Base-by-base conservation (phyloP, 1,140 invertebrate species). In the Cardiocondyla obscurior region DNA sequence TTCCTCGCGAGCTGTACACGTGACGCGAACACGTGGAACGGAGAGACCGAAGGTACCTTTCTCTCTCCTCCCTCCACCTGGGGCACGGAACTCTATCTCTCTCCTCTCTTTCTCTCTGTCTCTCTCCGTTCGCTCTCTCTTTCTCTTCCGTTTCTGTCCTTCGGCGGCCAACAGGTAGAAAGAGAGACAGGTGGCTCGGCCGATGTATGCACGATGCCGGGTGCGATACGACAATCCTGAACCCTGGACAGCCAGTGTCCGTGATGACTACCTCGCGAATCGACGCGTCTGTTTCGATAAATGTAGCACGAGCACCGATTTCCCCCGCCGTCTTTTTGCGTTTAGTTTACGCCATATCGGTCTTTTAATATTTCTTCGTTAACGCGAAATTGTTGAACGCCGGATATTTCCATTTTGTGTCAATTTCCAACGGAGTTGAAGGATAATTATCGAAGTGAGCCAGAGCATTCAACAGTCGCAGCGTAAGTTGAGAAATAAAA, bases 171-270 rank as follows among this genome's bases (percentile, higher is more conserved):
- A 92, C 90, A 91, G 90, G 91, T 90, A 92, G 88, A 89, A 76
- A 88, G 90, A 91, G 84, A 88, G 90, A 92, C 90, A 92, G 92
- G 90, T 90, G 88, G 91, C 81, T 84, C 70, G 77, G 77, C 88
- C 88, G 88, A 91, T 87, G 46, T 91, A 91, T 91, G 89, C 88
- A 77, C 85, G 88, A 90, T 91, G 90, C 84, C 90, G 85, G 84
- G 81, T 79, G 86, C 83, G 85, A 90, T 86, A 86, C 82, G 84
- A 89, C 88, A 89, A 91, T 87, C 64, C 81, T 70, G 85, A 90
- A 87, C 79, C 79, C 85, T 82, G 86, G 88, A 85, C 91, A 91
- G 88, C 85, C 91, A 91, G 91, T 92, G 87, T 67, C 83, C 85
- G 81, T 91, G 87, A 90, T 92, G 85, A 82, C 85, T 85, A 65